Percentiles rank a stretch among this genome's conserved stretches.
phyloP scores from a whole-genome alignment of 2,888 invertebrate genomes.

The Bruchidius siliquastri region DNA sequence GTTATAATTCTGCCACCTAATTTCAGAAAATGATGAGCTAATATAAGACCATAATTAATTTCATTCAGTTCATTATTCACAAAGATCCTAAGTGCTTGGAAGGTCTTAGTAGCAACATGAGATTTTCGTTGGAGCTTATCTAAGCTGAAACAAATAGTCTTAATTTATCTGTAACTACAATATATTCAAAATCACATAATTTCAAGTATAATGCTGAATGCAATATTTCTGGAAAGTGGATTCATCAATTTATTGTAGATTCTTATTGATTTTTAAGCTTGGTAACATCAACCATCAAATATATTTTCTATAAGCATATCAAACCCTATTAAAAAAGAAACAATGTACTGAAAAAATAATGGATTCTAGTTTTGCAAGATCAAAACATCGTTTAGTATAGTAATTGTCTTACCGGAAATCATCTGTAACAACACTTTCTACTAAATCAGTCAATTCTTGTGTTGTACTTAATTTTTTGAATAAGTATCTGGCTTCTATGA shows the following conservation, averaged over 20 bases:
- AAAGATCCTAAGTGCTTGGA: constrained; percentile 90
- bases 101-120: constrained; percentile 87
- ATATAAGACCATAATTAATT: constrained; percentile 78
- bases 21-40: constrained; percentile 74
- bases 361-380: not conserved
- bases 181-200: no score
- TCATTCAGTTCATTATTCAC: constrained; percentile 96
- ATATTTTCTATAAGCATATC: no score
- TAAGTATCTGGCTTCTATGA: constrained; percentile 71
- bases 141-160: constrained; percentile 42
- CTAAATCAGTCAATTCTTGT: constrained; percentile 64
- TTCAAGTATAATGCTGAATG: no score
- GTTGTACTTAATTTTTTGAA: constrained; percentile 71
- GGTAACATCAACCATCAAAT: no score
- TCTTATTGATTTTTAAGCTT: no score
- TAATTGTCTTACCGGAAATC: constrained; percentile 9
- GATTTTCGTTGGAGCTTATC: constrained; percentile 73
- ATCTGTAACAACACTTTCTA: constrained; percentile 46
- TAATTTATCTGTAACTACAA: no score
- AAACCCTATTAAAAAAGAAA: no score
- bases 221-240: no score
- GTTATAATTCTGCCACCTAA: constrained; percentile 73
- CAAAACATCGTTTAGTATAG: not conserved
- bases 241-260: no score
- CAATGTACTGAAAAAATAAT: no score